These are phyloP conservation scores for Zosterops pallidus DNA, from an alignment of 2,113 vertebrate genomes.

Conservation along the genomic window DNA sequence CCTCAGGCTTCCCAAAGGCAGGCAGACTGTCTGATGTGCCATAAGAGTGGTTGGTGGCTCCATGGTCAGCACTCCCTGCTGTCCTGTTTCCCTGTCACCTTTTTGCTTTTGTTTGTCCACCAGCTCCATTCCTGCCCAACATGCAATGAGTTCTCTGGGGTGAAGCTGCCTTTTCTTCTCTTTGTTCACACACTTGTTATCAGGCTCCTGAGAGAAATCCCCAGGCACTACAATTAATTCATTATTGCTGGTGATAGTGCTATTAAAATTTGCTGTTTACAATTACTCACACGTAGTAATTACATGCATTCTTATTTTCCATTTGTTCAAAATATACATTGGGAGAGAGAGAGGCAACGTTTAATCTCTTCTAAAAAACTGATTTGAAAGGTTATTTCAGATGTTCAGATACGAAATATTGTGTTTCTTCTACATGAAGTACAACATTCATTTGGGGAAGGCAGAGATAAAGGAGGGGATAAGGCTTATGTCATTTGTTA, in stretches of 20 bases:
- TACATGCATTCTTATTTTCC: background rate
- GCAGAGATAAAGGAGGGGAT: background rate
- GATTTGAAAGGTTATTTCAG: background rate
- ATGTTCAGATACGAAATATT: background rate
- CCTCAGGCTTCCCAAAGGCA: background rate
- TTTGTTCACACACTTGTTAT: background rate
- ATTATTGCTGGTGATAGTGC: background rate
- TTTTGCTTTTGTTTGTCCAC: background rate
- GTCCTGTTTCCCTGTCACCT: background rate
- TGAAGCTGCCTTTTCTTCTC: background rate
- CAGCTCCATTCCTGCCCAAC: background rate
- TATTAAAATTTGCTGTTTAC: slow-evolving; percentile 1
- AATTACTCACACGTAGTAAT: background rate
- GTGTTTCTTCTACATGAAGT: background rate
- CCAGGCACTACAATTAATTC: background rate
- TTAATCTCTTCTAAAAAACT: background rate
- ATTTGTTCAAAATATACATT: background rate
- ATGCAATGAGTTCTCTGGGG: background rate
- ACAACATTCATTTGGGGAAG: background rate
- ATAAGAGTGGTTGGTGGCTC: background rate
- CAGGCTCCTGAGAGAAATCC: background rate
- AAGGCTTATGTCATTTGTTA: background rate
- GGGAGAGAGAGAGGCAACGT: background rate
- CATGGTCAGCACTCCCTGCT: fast-evolving
- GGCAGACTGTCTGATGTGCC: background rate